phyloP scores from a whole-genome alignment of 1,140 invertebrate species.

The Octopus bimaculoides region DNA sequence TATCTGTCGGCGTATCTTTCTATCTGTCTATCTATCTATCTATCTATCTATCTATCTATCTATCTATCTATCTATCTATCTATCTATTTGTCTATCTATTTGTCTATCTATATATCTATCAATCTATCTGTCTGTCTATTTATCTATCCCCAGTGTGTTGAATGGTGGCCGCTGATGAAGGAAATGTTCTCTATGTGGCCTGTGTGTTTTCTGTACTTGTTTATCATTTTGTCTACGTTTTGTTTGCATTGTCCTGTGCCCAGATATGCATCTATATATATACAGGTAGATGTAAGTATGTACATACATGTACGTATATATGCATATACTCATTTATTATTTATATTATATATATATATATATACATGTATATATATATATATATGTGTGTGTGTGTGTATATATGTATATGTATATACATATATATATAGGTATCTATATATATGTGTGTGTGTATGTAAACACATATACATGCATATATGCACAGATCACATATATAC shows the following conservation, averaged over 20 bases:
- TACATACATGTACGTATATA: background rate
- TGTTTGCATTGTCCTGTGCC: background rate
- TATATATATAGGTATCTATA: no score
- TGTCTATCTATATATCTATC: background rate
- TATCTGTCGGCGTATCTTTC: no score
- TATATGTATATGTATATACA: background rate
- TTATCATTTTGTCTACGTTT: no score
- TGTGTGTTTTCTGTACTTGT: no score
- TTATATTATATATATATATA: background rate
- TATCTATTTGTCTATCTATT: background rate
- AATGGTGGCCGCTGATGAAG: no score
- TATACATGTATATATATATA: background rate
- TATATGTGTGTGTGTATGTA: background rate
- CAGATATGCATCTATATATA: background rate
- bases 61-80: background rate
- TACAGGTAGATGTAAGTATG: background rate
- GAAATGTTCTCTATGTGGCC: no score
- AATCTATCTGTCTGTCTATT: background rate
- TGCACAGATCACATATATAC: background rate
- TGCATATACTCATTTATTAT: background rate
- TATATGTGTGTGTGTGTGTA: conserved; percentile 5
- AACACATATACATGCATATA: background rate
- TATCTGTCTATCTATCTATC: background rate
- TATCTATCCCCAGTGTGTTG: no score
- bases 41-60: background rate